Evolutionary conservation across 2,888 invertebrate genomes (phyloP).

Genomic region (Philaethria dido): DNA sequence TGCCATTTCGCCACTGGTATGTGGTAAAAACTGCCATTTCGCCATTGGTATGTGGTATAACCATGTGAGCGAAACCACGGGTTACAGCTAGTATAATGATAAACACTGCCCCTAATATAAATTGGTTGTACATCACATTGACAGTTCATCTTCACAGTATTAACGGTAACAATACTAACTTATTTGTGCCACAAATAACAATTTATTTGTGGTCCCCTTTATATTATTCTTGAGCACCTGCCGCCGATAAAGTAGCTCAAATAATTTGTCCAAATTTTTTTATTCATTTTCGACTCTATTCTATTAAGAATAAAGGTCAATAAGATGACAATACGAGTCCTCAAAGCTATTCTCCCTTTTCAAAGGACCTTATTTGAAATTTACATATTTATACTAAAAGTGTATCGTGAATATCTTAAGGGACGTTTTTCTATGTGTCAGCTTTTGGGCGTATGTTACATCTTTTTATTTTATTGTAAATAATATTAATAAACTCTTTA

Average conservation of each 20-base stretch:
- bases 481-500: too few species aligned
- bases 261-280: neutral
- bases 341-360: neutral
- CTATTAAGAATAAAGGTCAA: neutral
- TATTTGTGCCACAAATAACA: neutral
- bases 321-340: neutral
- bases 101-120: too few species aligned
- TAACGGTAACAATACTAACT: neutral
- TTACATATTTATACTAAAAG: neutral
- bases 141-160: neutral
- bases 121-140: neutral
- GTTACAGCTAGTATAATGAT: too few species aligned
- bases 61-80: too few species aligned
- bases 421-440: neutral
- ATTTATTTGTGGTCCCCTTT: neutral
- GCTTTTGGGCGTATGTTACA: neutral
- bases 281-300: neutral
- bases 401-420: neutral
- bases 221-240: neutral
- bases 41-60: too few species aligned
- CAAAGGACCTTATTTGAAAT: conserved; percentile 1
- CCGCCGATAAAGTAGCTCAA: neutral
- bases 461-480: too few species aligned
- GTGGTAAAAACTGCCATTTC: too few species aligned
- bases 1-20: too few species aligned